Evolutionary conservation across 2,888 invertebrate genomes (phyloP).

Genomic region (Eretmocerus hayati): DNA sequence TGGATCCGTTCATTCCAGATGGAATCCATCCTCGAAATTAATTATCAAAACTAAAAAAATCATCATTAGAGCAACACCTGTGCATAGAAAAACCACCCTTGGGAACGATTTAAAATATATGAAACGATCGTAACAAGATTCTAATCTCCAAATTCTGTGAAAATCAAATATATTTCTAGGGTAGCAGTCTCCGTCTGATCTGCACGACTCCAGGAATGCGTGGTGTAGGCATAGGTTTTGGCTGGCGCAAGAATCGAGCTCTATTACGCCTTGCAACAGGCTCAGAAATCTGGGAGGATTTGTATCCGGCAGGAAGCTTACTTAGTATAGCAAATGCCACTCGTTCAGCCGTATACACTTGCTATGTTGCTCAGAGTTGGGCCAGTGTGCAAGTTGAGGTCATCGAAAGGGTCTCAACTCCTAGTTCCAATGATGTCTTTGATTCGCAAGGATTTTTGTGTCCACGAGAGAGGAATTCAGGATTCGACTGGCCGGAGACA

Average conservation of each 20-base stretch:
- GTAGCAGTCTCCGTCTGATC: slow-evolving; percentile 62
- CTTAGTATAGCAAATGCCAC: slow-evolving; percentile 71
- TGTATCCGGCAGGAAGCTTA: slow-evolving; percentile 77
- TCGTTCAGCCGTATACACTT: slow-evolving; percentile 72
- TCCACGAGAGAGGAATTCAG: slow-evolving; percentile 52
- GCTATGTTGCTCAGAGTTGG: slow-evolving; percentile 61
- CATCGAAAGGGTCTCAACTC: slow-evolving; percentile 54
- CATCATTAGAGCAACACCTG: too few species aligned
- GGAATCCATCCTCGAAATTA: too few species aligned
- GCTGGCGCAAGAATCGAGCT: slow-evolving; percentile 74
- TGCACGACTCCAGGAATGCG: slow-evolving; percentile 60
- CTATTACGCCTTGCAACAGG: slow-evolving; percentile 67
- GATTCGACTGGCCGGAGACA: slow-evolving; percentile 60
- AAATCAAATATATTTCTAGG: too few species aligned
- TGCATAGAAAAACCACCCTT: too few species aligned
- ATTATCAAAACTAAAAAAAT: too few species aligned
- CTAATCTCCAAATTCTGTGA: too few species aligned
- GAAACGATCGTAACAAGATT: too few species aligned
- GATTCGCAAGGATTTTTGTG: too few species aligned
- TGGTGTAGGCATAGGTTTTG: slow-evolving; percentile 60
- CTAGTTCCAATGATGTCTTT: too few species aligned
- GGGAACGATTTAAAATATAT: too few species aligned
- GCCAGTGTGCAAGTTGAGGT: slow-evolving; percentile 61
- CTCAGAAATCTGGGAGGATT: slow-evolving; percentile 76
- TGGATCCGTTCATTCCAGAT: too few species aligned